A percentile compares a stretch with the other conserved stretches of the same genome.
Conservation (phyloP, 2,888 invertebrate genomes). For the Drosophila helvetica region DNA sequence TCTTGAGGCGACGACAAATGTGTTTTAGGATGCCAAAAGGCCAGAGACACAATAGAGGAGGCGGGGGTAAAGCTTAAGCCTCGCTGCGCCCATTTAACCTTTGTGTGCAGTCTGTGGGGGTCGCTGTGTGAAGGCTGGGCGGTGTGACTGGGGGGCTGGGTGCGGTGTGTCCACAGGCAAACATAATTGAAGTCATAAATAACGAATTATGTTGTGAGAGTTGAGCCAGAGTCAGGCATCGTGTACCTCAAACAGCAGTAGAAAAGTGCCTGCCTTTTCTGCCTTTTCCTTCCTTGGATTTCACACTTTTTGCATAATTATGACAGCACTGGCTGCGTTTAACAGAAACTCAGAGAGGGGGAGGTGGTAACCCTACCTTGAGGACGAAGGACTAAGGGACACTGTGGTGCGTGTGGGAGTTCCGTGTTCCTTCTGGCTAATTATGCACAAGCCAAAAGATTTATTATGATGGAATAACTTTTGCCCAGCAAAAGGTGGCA, state of each 20-base stretch:
- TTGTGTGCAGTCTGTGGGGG: conserved; percentile 21
- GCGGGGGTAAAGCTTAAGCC: conserved; percentile 59
- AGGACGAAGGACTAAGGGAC: not conserved
- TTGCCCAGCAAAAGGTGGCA: conserved; percentile 1
- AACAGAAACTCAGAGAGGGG: not conserved
- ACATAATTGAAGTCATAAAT: conserved; percentile 81
- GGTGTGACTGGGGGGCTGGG: conserved; percentile 29
- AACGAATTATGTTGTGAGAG: conserved; percentile 79
- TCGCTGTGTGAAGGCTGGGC: conserved; percentile 6
- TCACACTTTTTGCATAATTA: conserved; percentile 78
- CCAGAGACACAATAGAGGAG: conserved; percentile 39
- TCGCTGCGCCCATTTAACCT: conserved; percentile 71
- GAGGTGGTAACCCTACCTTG: not conserved
- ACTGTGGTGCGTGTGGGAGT: conserved; percentile 6
- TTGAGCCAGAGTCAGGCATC: conserved; percentile 46
- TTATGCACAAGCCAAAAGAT: conserved; percentile 70
- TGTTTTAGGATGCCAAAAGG: conserved; percentile 53
- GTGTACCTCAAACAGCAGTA: conserved; percentile 7
- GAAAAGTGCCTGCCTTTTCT: conserved; percentile 12
- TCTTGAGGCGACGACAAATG: conserved; percentile 60
- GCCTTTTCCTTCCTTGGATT: conserved; percentile 58
- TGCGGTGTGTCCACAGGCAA: conserved; percentile 60
- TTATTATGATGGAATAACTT: conserved; percentile 80
- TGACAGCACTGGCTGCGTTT: conserved; percentile 45
- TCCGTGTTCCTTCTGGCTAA: conserved; percentile 61